phyloP scores from a whole-genome alignment of 2,888 invertebrate genomes.

The Limnephilus auricula region DNA sequence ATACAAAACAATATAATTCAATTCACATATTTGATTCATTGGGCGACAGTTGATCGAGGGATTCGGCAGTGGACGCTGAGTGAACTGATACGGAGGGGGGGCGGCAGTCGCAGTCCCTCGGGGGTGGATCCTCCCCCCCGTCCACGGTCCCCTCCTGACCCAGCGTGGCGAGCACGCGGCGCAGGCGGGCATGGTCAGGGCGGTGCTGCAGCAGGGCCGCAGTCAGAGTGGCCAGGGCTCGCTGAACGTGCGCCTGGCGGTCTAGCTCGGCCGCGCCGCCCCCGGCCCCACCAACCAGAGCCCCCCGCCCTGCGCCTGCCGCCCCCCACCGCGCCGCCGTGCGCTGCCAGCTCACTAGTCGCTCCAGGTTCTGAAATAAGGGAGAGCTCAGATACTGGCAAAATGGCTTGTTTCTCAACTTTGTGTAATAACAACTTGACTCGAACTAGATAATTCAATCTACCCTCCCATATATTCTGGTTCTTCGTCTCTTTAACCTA shows the following conservation, averaged over 20 bases:
- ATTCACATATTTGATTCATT: not conserved
- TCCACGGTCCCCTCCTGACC: not conserved
- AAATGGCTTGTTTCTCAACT: too few species aligned
- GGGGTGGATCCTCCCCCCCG: not conserved
- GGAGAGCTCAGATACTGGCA: too few species aligned
- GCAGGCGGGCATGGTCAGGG: not conserved
- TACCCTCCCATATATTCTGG: too few species aligned
- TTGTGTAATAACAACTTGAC: too few species aligned
- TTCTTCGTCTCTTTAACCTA: too few species aligned
- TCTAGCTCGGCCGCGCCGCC: constrained; percentile 18
- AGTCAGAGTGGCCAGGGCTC: not conserved
- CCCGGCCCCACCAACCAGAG: not conserved
- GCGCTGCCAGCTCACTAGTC: constrained; percentile 32
- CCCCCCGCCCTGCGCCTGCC: not conserved
- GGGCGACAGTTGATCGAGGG: not conserved
- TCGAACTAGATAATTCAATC: too few species aligned
- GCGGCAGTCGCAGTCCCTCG: constrained; percentile 16
- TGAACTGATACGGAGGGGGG: not conserved
- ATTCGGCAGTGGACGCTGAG: not conserved
- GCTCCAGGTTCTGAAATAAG: constrained; percentile 43
- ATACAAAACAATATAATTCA: not conserved
- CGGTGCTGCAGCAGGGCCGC: not conserved
- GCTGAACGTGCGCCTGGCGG: constrained; percentile 19
- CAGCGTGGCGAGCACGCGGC: constrained; percentile 22
- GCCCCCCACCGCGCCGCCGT: constrained; percentile 40